Conservation (phyloP, 1,140 invertebrate species). For the Drosophila willistoni region DNA sequence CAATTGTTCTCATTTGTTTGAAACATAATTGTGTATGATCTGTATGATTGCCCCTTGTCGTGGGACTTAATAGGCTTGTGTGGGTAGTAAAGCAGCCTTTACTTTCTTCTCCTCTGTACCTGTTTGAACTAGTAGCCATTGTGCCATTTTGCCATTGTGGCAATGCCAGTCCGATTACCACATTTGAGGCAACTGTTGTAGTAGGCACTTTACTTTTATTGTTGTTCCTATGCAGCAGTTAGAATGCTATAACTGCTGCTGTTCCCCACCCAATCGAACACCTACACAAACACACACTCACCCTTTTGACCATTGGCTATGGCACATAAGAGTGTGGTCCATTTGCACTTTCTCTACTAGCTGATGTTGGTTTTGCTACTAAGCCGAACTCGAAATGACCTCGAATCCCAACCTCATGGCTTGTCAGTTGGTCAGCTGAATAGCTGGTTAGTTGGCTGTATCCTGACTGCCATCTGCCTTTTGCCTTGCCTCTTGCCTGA, state of each 20-base stretch:
- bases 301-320: slow-evolving; percentile 31
- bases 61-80: background rate
- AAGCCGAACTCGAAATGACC: slow-evolving; percentile 3
- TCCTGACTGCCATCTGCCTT: slow-evolving; percentile 34
- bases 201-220: slow-evolving; percentile 49
- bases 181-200: slow-evolving; percentile 49
- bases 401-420: background rate
- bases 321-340: slow-evolving; percentile 30
- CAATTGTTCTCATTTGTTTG: background rate
- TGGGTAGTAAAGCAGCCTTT: background rate
- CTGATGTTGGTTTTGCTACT: slow-evolving; percentile 19
- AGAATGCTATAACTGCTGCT: slow-evolving; percentile 5
- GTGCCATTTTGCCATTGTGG: slow-evolving; percentile 5
- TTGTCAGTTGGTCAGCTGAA: slow-evolving; percentile 18
- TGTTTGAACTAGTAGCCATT: background rate
- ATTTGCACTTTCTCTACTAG: slow-evolving; percentile 36
- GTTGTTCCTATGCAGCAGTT: slow-evolving; percentile 29
- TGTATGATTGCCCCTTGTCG: slow-evolving; percentile 6
- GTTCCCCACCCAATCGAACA: slow-evolving; percentile 7
- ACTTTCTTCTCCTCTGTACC: background rate
- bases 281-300: slow-evolving; percentile 13
- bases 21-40: slow-evolving; percentile 10
- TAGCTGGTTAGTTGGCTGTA: slow-evolving; percentile 54
- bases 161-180: slow-evolving; percentile 30
- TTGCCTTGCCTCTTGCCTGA: background rate